Evolutionary conservation across 92 coral and sea anemone genomes (phyloP).

Genomic region (Epizoanthus ramosus): DNA sequence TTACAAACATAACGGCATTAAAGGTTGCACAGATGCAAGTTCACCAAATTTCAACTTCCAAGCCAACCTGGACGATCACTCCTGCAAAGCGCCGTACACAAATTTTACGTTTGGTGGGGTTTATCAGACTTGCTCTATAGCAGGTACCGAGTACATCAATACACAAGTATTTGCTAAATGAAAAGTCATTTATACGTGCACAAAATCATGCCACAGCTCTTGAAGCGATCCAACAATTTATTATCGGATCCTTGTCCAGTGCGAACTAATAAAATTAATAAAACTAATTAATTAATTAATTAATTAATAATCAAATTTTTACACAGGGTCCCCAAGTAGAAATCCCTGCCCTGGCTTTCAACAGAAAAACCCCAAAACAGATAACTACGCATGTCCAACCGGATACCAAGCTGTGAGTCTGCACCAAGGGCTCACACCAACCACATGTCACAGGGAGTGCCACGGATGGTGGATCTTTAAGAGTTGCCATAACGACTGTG

Average conservation of each 20-base stretch:
- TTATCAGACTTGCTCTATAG: slow-evolving; percentile 74
- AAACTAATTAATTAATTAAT: too few relatives aligned
- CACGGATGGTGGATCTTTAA: slow-evolving; percentile 71
- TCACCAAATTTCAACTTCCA: slow-evolving; percentile 95
- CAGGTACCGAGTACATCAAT: slow-evolving; percentile 25
- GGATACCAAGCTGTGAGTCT: slow-evolving; percentile 78
- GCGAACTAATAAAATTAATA: too few relatives aligned
- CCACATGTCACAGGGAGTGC: slow-evolving; percentile 73
- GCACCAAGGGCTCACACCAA: slow-evolving; percentile 79
- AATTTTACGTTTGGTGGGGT: slow-evolving; percentile 96
- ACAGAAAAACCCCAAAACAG: slow-evolving; percentile 80
- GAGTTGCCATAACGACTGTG: slow-evolving; percentile 72
- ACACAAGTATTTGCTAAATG: too few relatives aligned
- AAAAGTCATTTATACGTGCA: too few relatives aligned
- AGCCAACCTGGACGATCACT: slow-evolving; percentile 85
- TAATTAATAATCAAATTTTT: not conserved
- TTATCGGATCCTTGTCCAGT: too few relatives aligned
- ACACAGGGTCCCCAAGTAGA: slow-evolving; percentile 62
- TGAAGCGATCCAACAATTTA: too few relatives aligned
- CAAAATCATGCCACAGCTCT: too few relatives aligned
- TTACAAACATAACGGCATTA: slow-evolving; percentile 82
- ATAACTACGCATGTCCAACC: slow-evolving; percentile 64
- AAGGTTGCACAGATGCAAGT: slow-evolving; percentile 82
- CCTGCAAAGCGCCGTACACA: slow-evolving; percentile 80
- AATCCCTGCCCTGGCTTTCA: slow-evolving; percentile 70